Evolutionary conservation across 2,113 vertebrate genomes (phyloP).

Genomic region (Trematocara variabile): DNA sequence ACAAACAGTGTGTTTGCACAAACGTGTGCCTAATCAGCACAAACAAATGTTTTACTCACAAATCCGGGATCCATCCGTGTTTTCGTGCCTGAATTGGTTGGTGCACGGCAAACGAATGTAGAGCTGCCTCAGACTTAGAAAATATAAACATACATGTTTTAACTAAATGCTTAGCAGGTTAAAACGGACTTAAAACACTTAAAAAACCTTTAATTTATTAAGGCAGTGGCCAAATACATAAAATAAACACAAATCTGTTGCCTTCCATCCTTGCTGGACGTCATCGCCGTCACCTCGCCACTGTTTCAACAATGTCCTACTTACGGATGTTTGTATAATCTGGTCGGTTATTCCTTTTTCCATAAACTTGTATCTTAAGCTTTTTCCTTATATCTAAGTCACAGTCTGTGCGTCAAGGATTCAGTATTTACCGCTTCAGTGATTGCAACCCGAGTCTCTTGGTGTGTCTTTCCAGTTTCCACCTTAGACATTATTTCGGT

Average conservation of each 20-base stretch:
- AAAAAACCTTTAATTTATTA: neutral
- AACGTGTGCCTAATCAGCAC: neutral
- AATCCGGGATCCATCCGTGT: neutral
- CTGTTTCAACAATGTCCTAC: neutral
- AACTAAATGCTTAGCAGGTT: neutral
- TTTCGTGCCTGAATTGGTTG: neutral
- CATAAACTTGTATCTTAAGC: neutral
- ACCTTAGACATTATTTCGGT: neutral
- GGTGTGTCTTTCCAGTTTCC: neutral
- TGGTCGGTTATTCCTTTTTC: neutral
- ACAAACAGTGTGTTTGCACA: neutral
- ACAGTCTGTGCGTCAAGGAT: neutral
- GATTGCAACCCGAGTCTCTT: neutral
- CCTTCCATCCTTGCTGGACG: neutral
- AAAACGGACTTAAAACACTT: neutral
- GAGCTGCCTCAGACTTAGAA: neutral
- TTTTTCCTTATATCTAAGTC: neutral
- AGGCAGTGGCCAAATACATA: neutral
- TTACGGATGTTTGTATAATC: neutral
- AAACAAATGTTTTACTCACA: neutral
- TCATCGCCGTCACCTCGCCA: neutral
- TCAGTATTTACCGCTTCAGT: neutral
- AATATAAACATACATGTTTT: neutral
- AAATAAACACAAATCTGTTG: neutral
- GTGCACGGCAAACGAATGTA: neutral